Base-by-base conservation (phyloP, 23 tunicate species). In the Styela clava region DNA sequence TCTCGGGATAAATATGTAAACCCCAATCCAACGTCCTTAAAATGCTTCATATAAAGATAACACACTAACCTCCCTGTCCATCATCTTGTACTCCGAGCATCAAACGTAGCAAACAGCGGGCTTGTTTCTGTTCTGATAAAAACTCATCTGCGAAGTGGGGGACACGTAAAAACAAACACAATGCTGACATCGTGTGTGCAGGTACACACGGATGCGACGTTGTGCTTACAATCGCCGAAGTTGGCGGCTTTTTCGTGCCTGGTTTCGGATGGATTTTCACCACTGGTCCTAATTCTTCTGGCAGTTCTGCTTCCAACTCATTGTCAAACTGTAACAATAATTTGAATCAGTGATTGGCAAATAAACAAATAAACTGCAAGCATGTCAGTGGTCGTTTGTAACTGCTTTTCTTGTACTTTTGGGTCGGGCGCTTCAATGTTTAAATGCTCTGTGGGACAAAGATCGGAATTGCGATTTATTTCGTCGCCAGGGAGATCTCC, bases 141-240 rank as follows among this genome's bases (percentile, higher is more conserved):
- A 76, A 44, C 64, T 52, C 64, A 22, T 76, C 81, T 0, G 81
- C 27, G 68, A 37, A 76, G 61, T 32, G 30, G 27, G 81, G 81
- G 32, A 76, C 64, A 20, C 31, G 64, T 29, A 76, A 26, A 37
- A 76, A 76, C 33, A 37, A 44, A 25, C 81, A 26, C 63, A 76
- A 28, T 23, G 81, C 81, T 35, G 81, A 35, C 64, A 76, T 33
- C 63, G 81, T 76, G 81, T 33, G 52, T 51, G 81, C 30, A 7
- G 81, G 81, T 12, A 76, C 64, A 24, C 81, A 76, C 0, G 33
- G 71, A 23, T 67, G 71, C 19, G 1, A 18, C 19, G 30, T 22
- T 16, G 30, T 19, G 16, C 71, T 29, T 16, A 67, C 71, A 18
- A 67, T 29, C 0, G 71, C 22, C 31, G 30, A 25, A 18, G 78